Evolutionary conservation across 1,140 invertebrate genomes (phyloP).

Genomic region (Drosophila serrata): DNA sequence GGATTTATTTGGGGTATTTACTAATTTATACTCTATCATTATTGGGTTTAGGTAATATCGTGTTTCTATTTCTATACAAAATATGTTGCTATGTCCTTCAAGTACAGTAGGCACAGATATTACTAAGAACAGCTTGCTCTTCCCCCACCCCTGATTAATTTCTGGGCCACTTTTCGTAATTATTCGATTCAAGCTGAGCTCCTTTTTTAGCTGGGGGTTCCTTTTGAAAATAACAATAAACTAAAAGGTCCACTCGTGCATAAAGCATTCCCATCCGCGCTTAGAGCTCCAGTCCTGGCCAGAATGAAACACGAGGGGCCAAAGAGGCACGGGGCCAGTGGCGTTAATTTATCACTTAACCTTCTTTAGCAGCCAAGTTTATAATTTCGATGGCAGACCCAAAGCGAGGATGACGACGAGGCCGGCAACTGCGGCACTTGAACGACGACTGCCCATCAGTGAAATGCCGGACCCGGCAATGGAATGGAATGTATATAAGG

Average conservation of each 20-base stretch:
- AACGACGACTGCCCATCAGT: constrained; percentile 79
- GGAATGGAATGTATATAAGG: constrained; percentile 26
- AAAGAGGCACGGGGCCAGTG: constrained; percentile 48
- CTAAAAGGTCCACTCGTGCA: constrained; percentile 79
- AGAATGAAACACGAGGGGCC: constrained; percentile 11
- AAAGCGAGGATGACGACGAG: constrained; percentile 46
- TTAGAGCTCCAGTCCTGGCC: constrained; percentile 15
- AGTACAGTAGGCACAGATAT: not conserved
- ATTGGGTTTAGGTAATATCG: no score
- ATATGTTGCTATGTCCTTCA: not conserved
- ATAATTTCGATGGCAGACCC: constrained; percentile 70
- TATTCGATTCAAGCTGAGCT: constrained; percentile 45
- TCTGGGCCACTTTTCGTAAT: constrained; percentile 50
- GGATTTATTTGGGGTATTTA: not conserved
- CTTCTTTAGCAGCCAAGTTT: constrained; percentile 82
- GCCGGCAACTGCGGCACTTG: constrained; percentile 62
- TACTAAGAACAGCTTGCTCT: not conserved
- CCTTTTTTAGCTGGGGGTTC: constrained; percentile 34
- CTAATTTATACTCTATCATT: not conserved
- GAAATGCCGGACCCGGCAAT: constrained; percentile 39
- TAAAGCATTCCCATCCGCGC: constrained; percentile 67
- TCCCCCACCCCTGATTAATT: constrained; percentile 5
- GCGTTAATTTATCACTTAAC: constrained; percentile 82
- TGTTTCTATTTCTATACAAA: not conserved
- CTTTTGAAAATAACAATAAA: constrained; percentile 76